These are phyloP conservation scores for Lithobates pipiens DNA, from an alignment of 2,797 vertebrate genomes.

Conservation along the genomic window DNA sequence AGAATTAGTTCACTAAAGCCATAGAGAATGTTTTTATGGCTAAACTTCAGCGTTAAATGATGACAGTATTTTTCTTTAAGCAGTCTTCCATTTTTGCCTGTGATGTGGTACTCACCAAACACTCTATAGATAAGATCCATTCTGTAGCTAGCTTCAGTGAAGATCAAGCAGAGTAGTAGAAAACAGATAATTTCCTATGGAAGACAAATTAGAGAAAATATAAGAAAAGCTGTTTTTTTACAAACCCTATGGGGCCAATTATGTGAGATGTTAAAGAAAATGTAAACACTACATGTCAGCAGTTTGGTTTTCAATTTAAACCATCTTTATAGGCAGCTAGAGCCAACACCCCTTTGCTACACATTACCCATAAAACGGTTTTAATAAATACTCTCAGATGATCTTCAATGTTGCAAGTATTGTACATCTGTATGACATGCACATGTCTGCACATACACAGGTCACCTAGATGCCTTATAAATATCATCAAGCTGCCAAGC, in stretches of 20 bases:
- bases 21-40: no score
- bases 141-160: background rate
- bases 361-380: background rate
- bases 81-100: background rate
- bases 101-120: constrained; percentile 7
- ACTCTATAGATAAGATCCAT: constrained; percentile 10
- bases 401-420: background rate
- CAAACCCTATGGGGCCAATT: background rate
- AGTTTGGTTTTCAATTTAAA: background rate
- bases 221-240: background rate
- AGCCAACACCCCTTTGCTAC: background rate
- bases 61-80: background rate
- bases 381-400: background rate
- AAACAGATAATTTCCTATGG: background rate
- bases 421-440: background rate
- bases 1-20: no score
- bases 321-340: background rate
- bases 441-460: background rate
- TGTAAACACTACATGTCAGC: background rate
- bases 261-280: background rate
- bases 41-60: no score
- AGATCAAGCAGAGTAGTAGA: background rate
- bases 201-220: background rate
- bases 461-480: background rate
- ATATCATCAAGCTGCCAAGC: no score